Evolutionary conservation across 2,113 vertebrate species (phyloP).

Genomic region (Pandion haliaetus): DNA sequence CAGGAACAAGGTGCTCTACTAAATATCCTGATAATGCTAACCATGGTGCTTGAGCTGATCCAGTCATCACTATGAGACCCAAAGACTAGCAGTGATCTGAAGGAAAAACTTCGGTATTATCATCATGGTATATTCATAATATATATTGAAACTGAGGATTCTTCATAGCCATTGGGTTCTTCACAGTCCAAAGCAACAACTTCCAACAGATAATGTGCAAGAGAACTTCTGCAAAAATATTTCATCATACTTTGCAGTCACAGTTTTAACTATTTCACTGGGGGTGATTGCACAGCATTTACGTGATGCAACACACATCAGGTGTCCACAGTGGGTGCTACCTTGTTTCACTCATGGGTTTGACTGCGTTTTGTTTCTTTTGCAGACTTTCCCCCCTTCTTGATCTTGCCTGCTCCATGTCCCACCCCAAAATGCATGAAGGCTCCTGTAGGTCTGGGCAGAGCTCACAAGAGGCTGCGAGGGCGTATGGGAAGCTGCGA

Average conservation of each 20-base stretch:
- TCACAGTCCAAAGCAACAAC: not conserved
- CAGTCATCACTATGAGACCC: not conserved
- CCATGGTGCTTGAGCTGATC: not conserved
- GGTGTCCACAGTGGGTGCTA: rapidly evolving
- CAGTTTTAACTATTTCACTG: not conserved
- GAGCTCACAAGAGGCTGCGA: not conserved
- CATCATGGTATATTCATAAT: not conserved
- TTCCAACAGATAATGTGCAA: not conserved
- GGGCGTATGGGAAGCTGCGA: rapidly evolving
- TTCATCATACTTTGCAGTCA: not conserved
- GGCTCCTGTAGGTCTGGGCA: not conserved
- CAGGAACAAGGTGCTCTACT: not conserved
- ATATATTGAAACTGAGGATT: not conserved
- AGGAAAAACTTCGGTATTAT: not conserved
- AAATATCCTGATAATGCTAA: not conserved
- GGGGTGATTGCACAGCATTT: not conserved
- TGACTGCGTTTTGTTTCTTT: not conserved
- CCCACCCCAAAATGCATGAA: not conserved
- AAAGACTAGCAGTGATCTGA: not conserved
- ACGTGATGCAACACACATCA: not conserved
- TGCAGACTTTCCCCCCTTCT: not conserved
- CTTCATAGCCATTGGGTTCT: not conserved
- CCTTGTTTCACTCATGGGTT: not conserved
- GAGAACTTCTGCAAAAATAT: not conserved
- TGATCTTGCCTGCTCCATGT: not conserved